Base-by-base conservation (phyloP, 2,113 vertebrate species). In the Colinus virginianus region DNA sequence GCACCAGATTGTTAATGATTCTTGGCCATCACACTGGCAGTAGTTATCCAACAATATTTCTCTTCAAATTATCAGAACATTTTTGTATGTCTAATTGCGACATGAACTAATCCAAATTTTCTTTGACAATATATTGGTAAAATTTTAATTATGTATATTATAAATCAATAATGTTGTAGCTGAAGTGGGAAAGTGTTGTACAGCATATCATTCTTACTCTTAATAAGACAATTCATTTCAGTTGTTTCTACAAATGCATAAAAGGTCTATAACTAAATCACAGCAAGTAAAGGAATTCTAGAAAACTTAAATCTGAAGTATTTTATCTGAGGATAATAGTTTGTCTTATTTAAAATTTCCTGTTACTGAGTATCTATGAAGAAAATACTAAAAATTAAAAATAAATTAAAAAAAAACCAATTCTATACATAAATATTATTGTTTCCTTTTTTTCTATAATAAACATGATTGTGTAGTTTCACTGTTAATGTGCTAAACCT, bases 1-100 rank as follows among this genome's bases (percentile, higher is more conserved):
- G 93, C 89, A 95, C 90, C 95, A 97, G 97, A 97, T 96, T 96
- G 95, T 95, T 97, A 97, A 97, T 94, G 96, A 87, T 95, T 96
- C 78, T 95, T 96, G 93, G 91, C 90, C 64, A 82, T 77, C 78
- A 77, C 34, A 75, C 46, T 89, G 46, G 67, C 58, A 8, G 64
- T 96, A 82, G 46, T 94, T 96, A 90, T 94, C 92, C 92, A 96
- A 84, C 78, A 93, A 90, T 94, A 94, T 95, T 97, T 97, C 92
- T 95, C 89, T 95, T 90, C 83, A 89, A 94, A 97, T 96, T 94
- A 90, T 81, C 74, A 75, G 90, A 87, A 78, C 13, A 0, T 83
- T 96, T 97, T 93, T 87, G 68, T 93, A 84, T 91, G 87, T n/a
- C 36, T 94, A 94, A 92, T 69, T 93, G 80, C 71, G 49, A 81